Percentiles rank a stretch among this genome's conserved stretches.
phyloP scores from a whole-genome alignment of 2,113 vertebrate species.

The Pygathrix nemaeus region DNA sequence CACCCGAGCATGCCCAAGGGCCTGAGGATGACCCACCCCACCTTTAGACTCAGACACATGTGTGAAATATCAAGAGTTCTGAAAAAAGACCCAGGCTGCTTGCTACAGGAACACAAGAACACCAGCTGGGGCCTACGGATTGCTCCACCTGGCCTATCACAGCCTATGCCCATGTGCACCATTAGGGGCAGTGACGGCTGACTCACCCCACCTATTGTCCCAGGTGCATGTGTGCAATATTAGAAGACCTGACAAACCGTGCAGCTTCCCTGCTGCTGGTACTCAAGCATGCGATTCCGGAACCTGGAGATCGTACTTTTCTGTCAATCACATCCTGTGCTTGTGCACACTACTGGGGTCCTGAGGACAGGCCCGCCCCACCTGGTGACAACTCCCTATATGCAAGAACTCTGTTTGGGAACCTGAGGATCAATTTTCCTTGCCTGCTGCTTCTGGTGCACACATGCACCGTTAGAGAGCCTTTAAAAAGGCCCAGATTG shows the following conservation, averaged over 20 bases:
- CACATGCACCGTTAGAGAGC: too few species aligned
- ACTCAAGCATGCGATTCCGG: background rate
- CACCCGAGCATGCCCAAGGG: background rate
- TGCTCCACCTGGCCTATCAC: background rate
- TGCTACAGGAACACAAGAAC: background rate
- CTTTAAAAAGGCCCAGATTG: too few species aligned
- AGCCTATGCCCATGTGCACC: background rate
- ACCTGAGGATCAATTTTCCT: too few species aligned
- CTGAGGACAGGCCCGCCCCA: too few species aligned
- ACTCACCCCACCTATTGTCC: background rate
- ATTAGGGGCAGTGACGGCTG: background rate
- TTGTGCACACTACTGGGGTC: too few species aligned
- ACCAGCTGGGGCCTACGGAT: background rate
- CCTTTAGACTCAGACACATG: too few species aligned
- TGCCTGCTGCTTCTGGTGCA: too few species aligned
- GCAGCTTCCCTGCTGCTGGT: background rate
- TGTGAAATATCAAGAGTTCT: background rate
- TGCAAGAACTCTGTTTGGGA: too few species aligned
- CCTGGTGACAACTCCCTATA: too few species aligned
- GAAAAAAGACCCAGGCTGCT: background rate
- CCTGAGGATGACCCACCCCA: background rate
- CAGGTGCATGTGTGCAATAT: background rate
- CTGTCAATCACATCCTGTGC: too few species aligned
- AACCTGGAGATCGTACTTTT: too few species aligned
- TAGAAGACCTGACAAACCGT: background rate